Percentiles rank a stretch among this genome's conserved stretches.
Evolutionary conservation across 2,888 invertebrate genomes (phyloP).

Genomic region (Eudemis profundana): DNA sequence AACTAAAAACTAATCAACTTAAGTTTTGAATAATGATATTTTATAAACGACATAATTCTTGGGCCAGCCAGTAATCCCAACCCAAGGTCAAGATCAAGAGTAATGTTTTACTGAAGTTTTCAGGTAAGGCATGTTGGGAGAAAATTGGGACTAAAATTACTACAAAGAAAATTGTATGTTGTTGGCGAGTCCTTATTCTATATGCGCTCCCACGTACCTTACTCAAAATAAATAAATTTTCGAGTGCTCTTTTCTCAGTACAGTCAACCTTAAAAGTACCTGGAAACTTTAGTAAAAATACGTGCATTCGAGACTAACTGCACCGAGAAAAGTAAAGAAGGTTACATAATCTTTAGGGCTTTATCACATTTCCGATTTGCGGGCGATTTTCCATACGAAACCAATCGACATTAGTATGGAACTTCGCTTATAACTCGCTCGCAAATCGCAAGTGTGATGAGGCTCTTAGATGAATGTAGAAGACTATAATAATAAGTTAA

Average conservation of each 20-base stretch:
- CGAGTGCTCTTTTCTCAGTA: not conserved
- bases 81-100: too few relatives aligned
- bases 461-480: not conserved
- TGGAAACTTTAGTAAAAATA: too few relatives aligned
- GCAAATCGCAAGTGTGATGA: too few relatives aligned
- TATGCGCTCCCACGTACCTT: not conserved
- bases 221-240: not conserved
- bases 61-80: too few relatives aligned
- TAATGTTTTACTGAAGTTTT: too few relatives aligned
- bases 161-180: not conserved
- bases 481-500: not conserved
- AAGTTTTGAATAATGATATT: slow-evolving; percentile 13
- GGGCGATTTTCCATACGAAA: too few relatives aligned
- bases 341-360: too few relatives aligned
- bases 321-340: too few relatives aligned
- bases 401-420: too few relatives aligned
- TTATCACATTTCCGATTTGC: too few relatives aligned
- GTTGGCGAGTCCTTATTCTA: not conserved
- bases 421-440: too few relatives aligned
- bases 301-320: too few relatives aligned
- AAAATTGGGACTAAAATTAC: not conserved
- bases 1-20: slow-evolving; percentile 22
- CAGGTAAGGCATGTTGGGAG: not conserved
- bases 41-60: not conserved
- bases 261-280: not conserved